Percentiles rank a stretch among this genome's conserved stretches.
Evolutionary conservation across 2,113 vertebrate species (phyloP).

Genomic region (Zeus faber): DNA sequence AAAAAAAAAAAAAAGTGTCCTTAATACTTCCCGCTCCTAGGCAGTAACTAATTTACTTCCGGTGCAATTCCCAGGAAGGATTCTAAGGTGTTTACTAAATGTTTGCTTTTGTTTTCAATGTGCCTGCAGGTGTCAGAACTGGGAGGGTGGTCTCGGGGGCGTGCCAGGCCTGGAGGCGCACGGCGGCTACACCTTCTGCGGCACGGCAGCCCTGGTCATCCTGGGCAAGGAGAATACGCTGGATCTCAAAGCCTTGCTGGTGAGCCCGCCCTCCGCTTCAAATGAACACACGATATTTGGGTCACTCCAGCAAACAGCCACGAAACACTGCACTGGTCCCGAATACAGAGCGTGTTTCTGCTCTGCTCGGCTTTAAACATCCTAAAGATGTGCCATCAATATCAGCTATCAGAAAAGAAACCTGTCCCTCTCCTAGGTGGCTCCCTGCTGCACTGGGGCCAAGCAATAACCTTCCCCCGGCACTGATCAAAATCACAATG

Average conservation of each 20-base stretch:
- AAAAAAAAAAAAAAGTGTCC: too few species aligned
- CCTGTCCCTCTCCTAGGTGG: background rate
- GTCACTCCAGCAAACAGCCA: too few species aligned
- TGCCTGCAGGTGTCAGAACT: conserved; percentile 89
- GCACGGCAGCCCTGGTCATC: conserved; percentile 88
- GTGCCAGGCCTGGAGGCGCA: conserved; percentile 95
- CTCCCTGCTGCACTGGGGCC: background rate
- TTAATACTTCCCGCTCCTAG: too few species aligned
- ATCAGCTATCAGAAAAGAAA: conserved; percentile 5
- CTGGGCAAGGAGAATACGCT: conserved; percentile 88
- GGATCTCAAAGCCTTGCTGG: conserved; percentile 88
- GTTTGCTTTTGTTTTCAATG: background rate
- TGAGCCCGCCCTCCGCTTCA: conserved; percentile 58
- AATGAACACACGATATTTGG: background rate
- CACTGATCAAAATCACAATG: conserved; percentile 9
- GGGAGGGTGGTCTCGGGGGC: conserved; percentile 94
- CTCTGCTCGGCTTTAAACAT: background rate
- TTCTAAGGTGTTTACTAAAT: too few species aligned
- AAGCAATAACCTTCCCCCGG: background rate
- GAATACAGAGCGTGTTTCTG: too few species aligned
- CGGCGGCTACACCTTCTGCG: conserved; percentile 95
- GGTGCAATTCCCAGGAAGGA: too few species aligned
- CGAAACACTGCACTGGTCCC: too few species aligned
- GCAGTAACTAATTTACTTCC: too few species aligned
- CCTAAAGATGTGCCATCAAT: background rate